Conservation (phyloP, 2,797 vertebrate species). For the Borostomias antarcticus region DNA sequence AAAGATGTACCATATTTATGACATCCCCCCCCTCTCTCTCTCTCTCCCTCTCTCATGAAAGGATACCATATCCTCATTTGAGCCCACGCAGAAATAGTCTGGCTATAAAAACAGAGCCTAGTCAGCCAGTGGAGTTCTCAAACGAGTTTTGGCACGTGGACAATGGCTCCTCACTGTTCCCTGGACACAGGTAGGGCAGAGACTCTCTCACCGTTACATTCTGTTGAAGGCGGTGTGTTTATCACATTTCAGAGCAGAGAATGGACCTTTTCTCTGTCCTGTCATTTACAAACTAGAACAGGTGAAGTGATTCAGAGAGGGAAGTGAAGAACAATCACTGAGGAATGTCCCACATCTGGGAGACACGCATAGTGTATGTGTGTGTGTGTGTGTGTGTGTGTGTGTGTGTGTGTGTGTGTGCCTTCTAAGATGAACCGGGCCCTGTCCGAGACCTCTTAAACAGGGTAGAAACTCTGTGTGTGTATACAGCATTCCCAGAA, state of each 20-base stretch:
- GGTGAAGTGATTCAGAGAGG: background rate
- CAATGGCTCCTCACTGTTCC: background rate
- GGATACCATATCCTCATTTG: constrained; percentile 56
- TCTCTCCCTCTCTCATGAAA: constrained; percentile 40
- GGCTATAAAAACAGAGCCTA: constrained; percentile 40
- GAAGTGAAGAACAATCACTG: background rate
- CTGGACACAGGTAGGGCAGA: background rate
- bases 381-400: too few relatives aligned
- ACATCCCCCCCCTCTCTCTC: background rate
- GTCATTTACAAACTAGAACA: background rate
- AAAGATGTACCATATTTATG: constrained; percentile 27
- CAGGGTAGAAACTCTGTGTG: background rate
- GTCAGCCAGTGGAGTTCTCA: constrained; percentile 15
- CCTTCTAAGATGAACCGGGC: too few relatives aligned
- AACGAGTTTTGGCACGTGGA: constrained; percentile 16
- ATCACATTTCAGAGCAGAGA: background rate
- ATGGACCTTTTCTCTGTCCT: background rate
- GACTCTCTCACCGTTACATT: background rate
- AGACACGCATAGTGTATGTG: too few relatives aligned
- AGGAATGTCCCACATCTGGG: background rate
- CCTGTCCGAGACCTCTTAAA: background rate
- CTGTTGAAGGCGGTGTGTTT: too few relatives aligned
- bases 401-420: too few relatives aligned
- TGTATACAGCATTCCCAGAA: background rate
- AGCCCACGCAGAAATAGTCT: constrained; percentile 55